Percentiles rank a stretch among this genome's conserved stretches.
Evolutionary conservation across 2,797 vertebrate species (phyloP).

Genomic region (Helarctos malayanus): DNA sequence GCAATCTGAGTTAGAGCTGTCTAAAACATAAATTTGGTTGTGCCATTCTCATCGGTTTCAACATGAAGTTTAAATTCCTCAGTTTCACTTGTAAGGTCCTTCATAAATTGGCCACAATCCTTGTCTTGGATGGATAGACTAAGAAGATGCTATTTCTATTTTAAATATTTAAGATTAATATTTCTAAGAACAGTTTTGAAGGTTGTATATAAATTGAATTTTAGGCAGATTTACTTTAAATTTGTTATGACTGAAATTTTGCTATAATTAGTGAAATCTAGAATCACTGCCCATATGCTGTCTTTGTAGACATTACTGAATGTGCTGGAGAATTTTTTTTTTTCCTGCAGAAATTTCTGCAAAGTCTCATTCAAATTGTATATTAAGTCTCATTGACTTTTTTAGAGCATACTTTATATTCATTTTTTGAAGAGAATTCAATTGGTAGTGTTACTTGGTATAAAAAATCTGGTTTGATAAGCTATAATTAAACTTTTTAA

Average conservation of each 20-base stretch:
- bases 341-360: neutral
- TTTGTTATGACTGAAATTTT: neutral
- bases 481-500: neutral
- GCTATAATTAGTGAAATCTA: neutral
- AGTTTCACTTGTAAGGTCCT: neutral
- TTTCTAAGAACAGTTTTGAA: neutral
- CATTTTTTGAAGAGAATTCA: neutral
- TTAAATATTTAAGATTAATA: conserved; percentile 1
- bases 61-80: conserved; percentile 25
- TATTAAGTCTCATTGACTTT: neutral
- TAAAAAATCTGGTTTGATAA: conserved; percentile 29
- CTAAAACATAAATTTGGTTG: neutral
- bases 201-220: neutral
- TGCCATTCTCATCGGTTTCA: neutral
- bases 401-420: conserved; percentile 19
- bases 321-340: neutral
- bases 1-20: neutral
- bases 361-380: neutral
- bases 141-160: conserved; percentile 8
- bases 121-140: neutral
- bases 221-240: conserved; percentile 21
- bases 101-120: neutral
- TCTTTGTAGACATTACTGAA: neutral
- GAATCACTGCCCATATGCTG: neutral
- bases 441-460: neutral